Percentiles rank a stretch among this genome's conserved stretches.
These are phyloP conservation scores for Chrysoperla carnea DNA, from an alignment of 1,140 invertebrate genomes.

Conservation along the genomic window DNA sequence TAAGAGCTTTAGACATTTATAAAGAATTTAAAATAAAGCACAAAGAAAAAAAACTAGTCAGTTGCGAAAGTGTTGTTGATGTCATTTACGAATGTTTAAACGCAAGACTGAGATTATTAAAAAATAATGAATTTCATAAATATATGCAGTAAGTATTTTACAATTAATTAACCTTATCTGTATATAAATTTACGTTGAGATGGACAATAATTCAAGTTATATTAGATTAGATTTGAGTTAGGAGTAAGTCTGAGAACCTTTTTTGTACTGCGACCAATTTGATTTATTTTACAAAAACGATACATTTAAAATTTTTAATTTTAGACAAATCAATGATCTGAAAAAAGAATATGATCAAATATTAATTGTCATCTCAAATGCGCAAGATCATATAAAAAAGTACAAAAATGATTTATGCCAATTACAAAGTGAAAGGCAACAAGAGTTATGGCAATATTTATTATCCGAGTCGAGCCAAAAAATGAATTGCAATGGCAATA, in stretches of 20 bases:
- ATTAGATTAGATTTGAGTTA: too few species aligned
- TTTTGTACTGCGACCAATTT: too few species aligned
- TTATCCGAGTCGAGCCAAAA: too few species aligned
- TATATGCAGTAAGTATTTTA: constrained; percentile 14
- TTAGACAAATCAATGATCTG: constrained; percentile 22
- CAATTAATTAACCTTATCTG: too few species aligned
- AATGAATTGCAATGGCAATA: neutral
- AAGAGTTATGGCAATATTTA: constrained; percentile 1
- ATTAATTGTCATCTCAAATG: constrained; percentile 19
- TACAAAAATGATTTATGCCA: neutral
- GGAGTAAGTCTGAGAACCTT: too few species aligned
- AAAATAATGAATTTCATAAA: constrained; percentile 20
- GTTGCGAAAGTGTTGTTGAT: constrained; percentile 23
- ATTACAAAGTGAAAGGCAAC: neutral
- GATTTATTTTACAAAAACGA: too few species aligned
- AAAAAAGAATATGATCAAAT: constrained; percentile 24
- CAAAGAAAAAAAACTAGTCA: constrained; percentile 18
- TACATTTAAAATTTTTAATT: neutral
- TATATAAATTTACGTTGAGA: too few species aligned
- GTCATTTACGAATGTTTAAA: constrained; percentile 24
- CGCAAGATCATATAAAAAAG: constrained; percentile 20
- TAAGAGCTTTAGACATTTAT: constrained; percentile 13
- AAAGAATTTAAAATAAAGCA: constrained; percentile 17
- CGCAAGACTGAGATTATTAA: constrained; percentile 22
- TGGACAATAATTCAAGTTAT: too few species aligned